Evolutionary conservation across 2,113 vertebrate species (phyloP).

Genomic region (Misgurnus mizolepis): DNA sequence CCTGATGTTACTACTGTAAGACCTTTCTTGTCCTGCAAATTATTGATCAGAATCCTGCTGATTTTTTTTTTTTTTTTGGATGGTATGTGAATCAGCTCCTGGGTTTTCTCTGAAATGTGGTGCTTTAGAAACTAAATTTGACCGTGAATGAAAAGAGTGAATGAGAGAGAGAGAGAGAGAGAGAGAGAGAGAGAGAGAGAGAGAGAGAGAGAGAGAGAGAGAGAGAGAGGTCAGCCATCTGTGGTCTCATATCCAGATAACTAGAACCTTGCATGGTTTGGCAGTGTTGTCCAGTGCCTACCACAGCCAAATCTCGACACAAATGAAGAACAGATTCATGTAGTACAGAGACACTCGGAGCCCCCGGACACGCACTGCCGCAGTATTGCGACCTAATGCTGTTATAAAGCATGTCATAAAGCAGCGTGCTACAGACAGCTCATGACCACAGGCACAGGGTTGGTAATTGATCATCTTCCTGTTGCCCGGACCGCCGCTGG

Average conservation of each 20-base stretch:
- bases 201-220: conserved; percentile 41
- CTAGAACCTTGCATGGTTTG: neutral
- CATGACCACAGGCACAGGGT: conserved; percentile 34
- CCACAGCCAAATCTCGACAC: neutral
- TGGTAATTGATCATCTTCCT: conserved; percentile 36
- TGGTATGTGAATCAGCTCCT: too few species aligned
- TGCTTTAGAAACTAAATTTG: neutral
- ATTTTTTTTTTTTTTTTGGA: too few species aligned
- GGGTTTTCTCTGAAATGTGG: too few species aligned
- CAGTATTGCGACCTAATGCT: neutral
- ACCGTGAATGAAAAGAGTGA: conserved; percentile 12
- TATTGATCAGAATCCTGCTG: too few species aligned
- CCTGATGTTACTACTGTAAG: too few species aligned
- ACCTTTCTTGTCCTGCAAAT: too few species aligned
- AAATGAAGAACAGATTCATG: neutral
- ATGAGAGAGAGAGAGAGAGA: conserved; percentile 44
- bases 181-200: conserved; percentile 37
- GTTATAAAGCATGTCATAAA: conserved; percentile 45
- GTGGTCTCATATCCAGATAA: neutral
- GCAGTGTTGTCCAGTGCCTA: neutral
- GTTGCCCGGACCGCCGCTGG: neutral
- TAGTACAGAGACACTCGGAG: neutral
- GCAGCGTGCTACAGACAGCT: neutral
- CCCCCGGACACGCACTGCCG: neutral
- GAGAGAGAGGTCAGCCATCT: neutral